These are phyloP conservation scores for Hepsetus odoe DNA, from an alignment of 2,113 vertebrate species.

Conservation along the genomic window DNA sequence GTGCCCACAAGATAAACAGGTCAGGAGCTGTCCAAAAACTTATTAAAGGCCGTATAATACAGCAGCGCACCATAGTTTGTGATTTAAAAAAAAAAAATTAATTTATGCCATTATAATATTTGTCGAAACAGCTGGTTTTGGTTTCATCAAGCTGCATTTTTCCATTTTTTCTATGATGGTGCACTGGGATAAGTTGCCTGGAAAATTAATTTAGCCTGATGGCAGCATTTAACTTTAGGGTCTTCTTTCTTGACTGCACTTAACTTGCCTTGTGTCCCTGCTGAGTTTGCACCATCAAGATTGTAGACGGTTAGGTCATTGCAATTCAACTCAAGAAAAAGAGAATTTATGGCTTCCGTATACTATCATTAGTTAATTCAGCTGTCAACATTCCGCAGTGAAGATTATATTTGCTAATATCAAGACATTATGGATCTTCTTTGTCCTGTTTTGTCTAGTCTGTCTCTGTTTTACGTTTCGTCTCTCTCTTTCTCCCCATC, in stretches of 20 bases:
- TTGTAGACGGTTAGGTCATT: background rate
- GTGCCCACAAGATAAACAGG: conserved; percentile 6
- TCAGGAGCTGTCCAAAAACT: background rate
- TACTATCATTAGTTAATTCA: background rate
- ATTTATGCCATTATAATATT: conserved; percentile 31
- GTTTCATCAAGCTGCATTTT: conserved; percentile 7
- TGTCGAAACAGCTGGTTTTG: conserved; percentile 1
- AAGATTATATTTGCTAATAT: background rate
- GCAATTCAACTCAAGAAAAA: conserved; percentile 7
- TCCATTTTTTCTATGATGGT: conserved; percentile 44
- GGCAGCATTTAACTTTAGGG: conserved; percentile 29
- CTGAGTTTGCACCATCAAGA: conserved; percentile 26
- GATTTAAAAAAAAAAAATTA: too few relatives aligned
- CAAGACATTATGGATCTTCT: background rate
- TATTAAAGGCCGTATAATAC: background rate
- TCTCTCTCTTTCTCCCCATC: conserved; percentile 2
- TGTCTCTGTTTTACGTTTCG: background rate
- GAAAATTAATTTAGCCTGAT: conserved; percentile 46
- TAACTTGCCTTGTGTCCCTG: conserved; percentile 12
- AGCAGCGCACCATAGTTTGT: background rate
- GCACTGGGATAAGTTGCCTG: conserved; percentile 54
- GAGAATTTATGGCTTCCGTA: conserved; percentile 21
- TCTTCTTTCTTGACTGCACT: conserved; percentile 6
- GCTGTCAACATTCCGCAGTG: conserved; percentile 20
- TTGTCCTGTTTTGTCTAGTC: background rate